A percentile compares a stretch with the other conserved stretches of the same genome.
Conservation (phyloP, 2,797 vertebrate genomes). For the Acrocephalus scirpaceus region DNA sequence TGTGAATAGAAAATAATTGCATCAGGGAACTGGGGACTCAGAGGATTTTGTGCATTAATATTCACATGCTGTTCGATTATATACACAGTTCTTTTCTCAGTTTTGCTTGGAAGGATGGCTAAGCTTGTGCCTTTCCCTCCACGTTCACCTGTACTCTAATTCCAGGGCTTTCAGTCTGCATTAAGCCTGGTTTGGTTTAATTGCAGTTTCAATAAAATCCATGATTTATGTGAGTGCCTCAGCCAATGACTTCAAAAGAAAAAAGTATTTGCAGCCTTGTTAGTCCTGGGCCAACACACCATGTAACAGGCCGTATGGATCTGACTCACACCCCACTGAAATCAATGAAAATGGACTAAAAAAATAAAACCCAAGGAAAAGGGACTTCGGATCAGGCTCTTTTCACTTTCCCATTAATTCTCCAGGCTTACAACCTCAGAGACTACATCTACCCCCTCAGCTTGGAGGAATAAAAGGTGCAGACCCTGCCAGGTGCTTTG, state of each 20-base stretch:
- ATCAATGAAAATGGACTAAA: not conserved
- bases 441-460: not conserved
- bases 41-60: constrained; percentile 82
- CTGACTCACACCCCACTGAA: not conserved
- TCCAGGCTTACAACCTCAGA: not conserved
- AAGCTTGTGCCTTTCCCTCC: constrained; percentile 77
- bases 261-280: constrained; percentile 26
- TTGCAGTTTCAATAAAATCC: constrained; percentile 80
- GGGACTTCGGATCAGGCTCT: not conserved
- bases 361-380: not conserved
- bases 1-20: constrained; percentile 93
- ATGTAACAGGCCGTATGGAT: constrained; percentile 30
- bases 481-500: not conserved
- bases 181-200: constrained; percentile 79
- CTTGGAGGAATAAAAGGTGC: not conserved
- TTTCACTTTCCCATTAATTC: not conserved
- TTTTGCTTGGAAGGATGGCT: constrained; percentile 75
- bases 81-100: constrained; percentile 76
- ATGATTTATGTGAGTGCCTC: constrained; percentile 71
- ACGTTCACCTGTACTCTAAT: constrained; percentile 83
- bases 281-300: constrained; percentile 44
- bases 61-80: constrained; percentile 80
- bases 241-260: constrained; percentile 50
- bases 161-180: constrained; percentile 74
- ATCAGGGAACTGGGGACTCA: constrained; percentile 86